Evolutionary conservation across 2,797 vertebrate species (phyloP), one percentile per base, ranked within the genome.

Genomic region (Liparis tanakae): DNA sequence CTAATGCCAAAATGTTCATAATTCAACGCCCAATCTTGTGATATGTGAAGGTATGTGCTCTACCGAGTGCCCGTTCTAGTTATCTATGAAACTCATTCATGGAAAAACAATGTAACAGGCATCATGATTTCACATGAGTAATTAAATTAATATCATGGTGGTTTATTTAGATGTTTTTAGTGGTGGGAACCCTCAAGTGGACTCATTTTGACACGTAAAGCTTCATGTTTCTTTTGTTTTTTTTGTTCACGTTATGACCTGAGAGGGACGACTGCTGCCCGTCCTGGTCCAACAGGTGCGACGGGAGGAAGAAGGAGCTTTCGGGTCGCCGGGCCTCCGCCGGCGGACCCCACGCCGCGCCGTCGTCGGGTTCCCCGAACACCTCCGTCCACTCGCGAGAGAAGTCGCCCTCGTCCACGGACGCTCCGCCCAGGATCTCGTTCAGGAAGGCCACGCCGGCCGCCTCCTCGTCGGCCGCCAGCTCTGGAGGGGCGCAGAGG

Each of bases 241-340:
- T n/a, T 20, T 18, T 48, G 18, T 8, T 10, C 15, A 41, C 44
- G 22, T 48, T 88, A 94, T 85, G 71, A 97, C 97, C 96, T 80
- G 95, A 92, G 54, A 93, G 82, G 22, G 95, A 94, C 0, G 96
- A 94, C 89, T 95, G 95, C 39, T 93, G 87, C 63, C 94, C 92
- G 69, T 93, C 95, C 93, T 96, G 96, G 91, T 99, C 97, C 83
- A 98, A 83, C n/a, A 99, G 95, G 84, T 97, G 96, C 1, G 98
- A 98, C 0, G 98, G 98, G 20, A 99, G 93, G 85, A 97, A 99
- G 78, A 95, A 95, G 18, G 95, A 93, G 33, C 81, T 72, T 1
- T 94, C 83, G 43, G 77, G 50, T 0, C 91, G 94, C 93, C 43
- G 84, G 46, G 50, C 87, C 83, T 91, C 91, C 50, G 25, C 37